Evolutionary conservation across 2,113 vertebrate species (phyloP).

Genomic region (Gopherus evgoodei): DNA sequence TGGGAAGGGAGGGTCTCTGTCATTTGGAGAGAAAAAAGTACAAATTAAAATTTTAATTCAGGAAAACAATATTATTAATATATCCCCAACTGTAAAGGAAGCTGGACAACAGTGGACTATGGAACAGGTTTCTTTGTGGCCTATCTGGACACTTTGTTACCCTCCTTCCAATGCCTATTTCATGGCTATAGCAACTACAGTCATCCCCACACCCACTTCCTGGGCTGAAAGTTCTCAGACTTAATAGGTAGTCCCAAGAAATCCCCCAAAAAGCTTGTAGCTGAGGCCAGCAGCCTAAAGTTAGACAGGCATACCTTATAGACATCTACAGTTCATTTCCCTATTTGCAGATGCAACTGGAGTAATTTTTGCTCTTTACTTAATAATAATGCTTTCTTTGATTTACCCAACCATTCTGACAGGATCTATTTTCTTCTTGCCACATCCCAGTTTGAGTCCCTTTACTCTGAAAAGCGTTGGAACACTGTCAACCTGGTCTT

Average conservation of each 20-base stretch:
- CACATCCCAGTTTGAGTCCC: background rate
- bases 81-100: background rate
- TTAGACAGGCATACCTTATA: background rate
- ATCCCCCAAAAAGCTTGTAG: background rate
- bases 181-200: background rate
- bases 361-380: background rate
- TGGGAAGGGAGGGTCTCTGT: background rate
- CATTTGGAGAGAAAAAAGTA: rapidly evolving
- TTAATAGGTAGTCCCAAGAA: background rate
- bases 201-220: background rate
- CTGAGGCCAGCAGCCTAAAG: background rate
- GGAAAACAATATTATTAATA: background rate
- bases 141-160: background rate
- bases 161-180: background rate
- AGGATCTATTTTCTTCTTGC: background rate
- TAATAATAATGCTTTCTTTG: background rate
- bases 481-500: background rate
- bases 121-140: background rate
- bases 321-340: background rate
- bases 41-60: background rate
- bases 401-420: background rate
- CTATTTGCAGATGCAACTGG: background rate
- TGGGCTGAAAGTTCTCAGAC: background rate
- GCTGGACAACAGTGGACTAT: background rate
- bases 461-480: background rate